Base-by-base conservation (phyloP, 2,888 invertebrate genomes). In the Gibbula magus region DNA sequence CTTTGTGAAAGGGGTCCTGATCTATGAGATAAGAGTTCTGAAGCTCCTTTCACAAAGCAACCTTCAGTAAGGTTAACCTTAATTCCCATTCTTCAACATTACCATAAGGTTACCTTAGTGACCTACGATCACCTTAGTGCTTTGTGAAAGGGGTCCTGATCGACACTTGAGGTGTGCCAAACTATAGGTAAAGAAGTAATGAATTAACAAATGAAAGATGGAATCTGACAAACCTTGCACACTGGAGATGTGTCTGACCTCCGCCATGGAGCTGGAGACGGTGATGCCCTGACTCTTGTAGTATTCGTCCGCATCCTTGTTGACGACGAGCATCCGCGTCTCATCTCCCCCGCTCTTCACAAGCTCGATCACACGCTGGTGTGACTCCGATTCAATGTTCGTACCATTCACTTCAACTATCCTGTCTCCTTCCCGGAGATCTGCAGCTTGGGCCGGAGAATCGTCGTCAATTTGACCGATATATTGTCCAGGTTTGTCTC, bases 401-500 rank as follows among this genome's bases (percentile, higher is more conserved):
- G 96, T 96, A 86, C 97, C 97, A 94, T 98, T 98, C 78, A 99
- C 98, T 79, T 93, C 94, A 18, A 94, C 90, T 76, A 94, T 93
- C 78, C 98, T 95, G 93, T 99, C 99, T 82, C 98, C 97, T 93
- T 97, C 96, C 75, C 86, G 89, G 29, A 94, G 89, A n/a, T 94
- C 97, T 3, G 96, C 96, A n/a, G 85, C 84, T 77, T 92, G 91
- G 2, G 94, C 93, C 4, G 94, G 93, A 0, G 93, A 93, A 66
- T 91, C 92, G 5, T 86, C 89, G 94, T 99, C 99, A 79, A 99
- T 97, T 93, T 98, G 97, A 61, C 98, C 98, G 91, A 99, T 97
- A 93, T 96, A 98, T 93, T 98, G 98, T 54, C 98, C 98, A 18
- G 96, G 96, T 92, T 97, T 97, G 83, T 96, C 96, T 93, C 97